Percentiles rank a stretch among this genome's conserved stretches.
phyloP scores from a whole-genome alignment of 2,113 vertebrate species.

The Nannospalax galili region DNA sequence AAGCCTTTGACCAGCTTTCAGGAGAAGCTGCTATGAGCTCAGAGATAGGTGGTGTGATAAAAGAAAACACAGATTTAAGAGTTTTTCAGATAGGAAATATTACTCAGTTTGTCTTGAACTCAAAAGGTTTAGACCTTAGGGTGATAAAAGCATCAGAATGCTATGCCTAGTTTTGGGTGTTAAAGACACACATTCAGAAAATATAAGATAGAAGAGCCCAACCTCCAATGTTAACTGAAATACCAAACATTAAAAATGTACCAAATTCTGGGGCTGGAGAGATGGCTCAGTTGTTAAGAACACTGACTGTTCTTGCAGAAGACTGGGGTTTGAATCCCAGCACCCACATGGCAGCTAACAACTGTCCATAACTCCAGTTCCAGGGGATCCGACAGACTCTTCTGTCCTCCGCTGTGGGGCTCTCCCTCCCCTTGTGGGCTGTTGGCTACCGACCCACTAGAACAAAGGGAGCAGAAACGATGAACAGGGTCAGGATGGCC shows the following conservation, averaged over 20 bases:
- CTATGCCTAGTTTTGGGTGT: not conserved
- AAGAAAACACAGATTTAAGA: not conserved
- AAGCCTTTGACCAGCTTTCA: not conserved
- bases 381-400: too few species aligned
- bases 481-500: too few species aligned
- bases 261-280: too few species aligned
- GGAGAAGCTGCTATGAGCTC: not conserved
- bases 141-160: not conserved
- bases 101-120: not conserved
- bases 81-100: not conserved
- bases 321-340: too few species aligned
- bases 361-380: too few species aligned
- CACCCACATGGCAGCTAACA: too few species aligned
- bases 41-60: not conserved
- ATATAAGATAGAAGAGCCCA: not conserved
- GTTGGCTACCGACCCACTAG: too few species aligned
- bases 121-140: not conserved
- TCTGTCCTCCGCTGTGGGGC: too few species aligned
- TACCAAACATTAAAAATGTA: not conserved
- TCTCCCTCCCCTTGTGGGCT: too few species aligned
- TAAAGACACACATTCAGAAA: not conserved
- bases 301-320: too few species aligned
- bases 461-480: too few species aligned
- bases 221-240: not conserved
- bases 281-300: too few species aligned